These are phyloP conservation scores for Candidula unifasciata DNA, from an alignment of 2,888 invertebrate genomes.

Conservation along the genomic window DNA sequence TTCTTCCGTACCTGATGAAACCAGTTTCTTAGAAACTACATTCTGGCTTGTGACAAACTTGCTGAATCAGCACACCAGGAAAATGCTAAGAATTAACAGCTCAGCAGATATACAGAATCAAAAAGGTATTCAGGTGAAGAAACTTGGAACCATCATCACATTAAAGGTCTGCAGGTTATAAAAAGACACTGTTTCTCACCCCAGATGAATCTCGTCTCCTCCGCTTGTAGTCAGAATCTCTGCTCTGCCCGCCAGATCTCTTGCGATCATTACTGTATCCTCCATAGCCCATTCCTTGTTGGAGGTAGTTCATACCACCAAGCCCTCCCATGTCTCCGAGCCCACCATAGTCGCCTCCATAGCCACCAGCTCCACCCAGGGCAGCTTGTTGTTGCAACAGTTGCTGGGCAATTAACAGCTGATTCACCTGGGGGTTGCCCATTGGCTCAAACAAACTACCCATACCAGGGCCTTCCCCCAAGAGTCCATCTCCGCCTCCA, in stretches of 20 bases:
- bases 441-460: slow-evolving; percentile 33
- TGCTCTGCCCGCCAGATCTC: slow-evolving; percentile 39
- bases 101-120: too few relatives aligned
- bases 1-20: too few relatives aligned
- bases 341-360: slow-evolving; percentile 1
- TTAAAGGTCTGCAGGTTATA: background rate
- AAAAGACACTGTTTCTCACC: slow-evolving; percentile 26
- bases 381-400: slow-evolving; percentile 52
- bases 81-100: too few relatives aligned
- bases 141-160: too few relatives aligned
- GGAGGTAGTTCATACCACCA: slow-evolving; percentile 14
- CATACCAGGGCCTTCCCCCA: slow-evolving; percentile 38
- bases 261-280: slow-evolving; percentile 34
- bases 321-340: slow-evolving; percentile 4
- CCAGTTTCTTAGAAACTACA: too few relatives aligned
- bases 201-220: slow-evolving; percentile 42
- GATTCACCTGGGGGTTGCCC: slow-evolving; percentile 45
- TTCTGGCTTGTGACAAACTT: too few relatives aligned
- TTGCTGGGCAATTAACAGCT: slow-evolving; percentile 55
- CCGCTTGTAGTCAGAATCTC: slow-evolving; percentile 40
- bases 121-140: too few relatives aligned
- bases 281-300: slow-evolving; percentile 36
- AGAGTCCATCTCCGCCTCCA: slow-evolving; percentile 37
- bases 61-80: too few relatives aligned
- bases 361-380: background rate